Base-by-base conservation (phyloP, 2,888 invertebrate species). In the Alloscopus bannaensis region DNA sequence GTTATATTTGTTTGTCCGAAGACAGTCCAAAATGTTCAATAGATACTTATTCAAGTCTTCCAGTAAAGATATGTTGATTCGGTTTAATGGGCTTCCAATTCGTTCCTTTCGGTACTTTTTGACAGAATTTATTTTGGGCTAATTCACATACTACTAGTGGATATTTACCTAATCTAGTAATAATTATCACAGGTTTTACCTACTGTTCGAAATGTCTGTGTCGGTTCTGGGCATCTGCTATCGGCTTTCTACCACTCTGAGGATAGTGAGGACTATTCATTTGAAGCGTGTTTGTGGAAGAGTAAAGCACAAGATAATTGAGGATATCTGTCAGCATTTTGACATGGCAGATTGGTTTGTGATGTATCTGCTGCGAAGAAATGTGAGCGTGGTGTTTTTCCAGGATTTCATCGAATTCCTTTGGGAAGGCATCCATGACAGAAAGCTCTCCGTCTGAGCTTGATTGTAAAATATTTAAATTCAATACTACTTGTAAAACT, bases 341-440 rank as follows among this genome's bases (percentile, higher is more conserved):
- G 36, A 29, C n/a, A 64, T 77, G 16, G 73, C 72, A 24, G 81
- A 81, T 28, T 78, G 81, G 81, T 81, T 81, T 69, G 64, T 78
- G 13, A 52, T 78, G 8, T 71, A 73, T 36, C 40, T 78, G 28
- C 62, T 81, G 60, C 66, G 62, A 8, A 68, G 69, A 22, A 81
- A 81, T 42, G 29, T 77, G n/a, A 72, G 78, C 20, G 20, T 4
- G 18, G 42, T 45, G 11, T 66, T 60, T 26, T 73, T 69, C 26
- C 24, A 28, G 11, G 73, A 81, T 28, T 78, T 81, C 40, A n/a
- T 81, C 22, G 75, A 68, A 31, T 1, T 31, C 11, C 42, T 76
- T 0, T 68, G 68, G 68, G 52, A 68, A 16, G 68, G 69, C 18
- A n/a, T 52, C 13, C 40, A 36, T 47, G 18, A 68, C 16, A 59